Base-by-base conservation (phyloP, 2,797 vertebrate species). In the Hephaestus fuliginosus region DNA sequence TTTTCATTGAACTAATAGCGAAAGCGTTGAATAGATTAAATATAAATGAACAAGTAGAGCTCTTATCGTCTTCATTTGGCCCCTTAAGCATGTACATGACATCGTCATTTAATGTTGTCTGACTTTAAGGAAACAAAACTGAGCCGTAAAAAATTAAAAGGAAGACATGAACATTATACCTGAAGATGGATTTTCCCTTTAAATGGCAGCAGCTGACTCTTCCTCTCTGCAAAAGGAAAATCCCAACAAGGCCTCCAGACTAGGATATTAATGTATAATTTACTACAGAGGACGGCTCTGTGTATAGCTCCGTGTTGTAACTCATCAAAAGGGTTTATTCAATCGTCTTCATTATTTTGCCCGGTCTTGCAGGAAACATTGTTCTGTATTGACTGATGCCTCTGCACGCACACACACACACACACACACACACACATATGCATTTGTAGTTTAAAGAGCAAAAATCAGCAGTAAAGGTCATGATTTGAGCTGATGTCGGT, bases 121-220 rank as follows among this genome's bases (percentile, higher is more conserved):
- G 12, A 1, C 17, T 28, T 43, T 12, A 20, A 9, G 10, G 10
- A 3, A 11, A 22, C 30, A 36, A 56, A 69, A n/a, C 53, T 36
- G 7, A 28, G 22, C 36, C 18, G 36, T 33, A 4, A 3, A 8
- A 1, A 44, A 14, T 77, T 8, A 44, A 1, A 30, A 25, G 10
- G 62, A n/a, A 11, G 9, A 49, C 55, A 63, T 63, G 72, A 30
- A 62, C 53, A 22, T 56, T 17, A 20, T 61, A 41, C 69, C 60
- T 69, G 39, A 58, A 63, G 43, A n/a, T 15, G 9, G 7, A 66
- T 44, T 14, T 73, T n/a, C 20, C 18, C 30, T 52, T 67, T 58
- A 68, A 52, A 25, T 41, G 49, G 72, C 58, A 69, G 67, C 80
- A 74, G 63, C 55, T 72, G 74, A 71, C 49, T 63, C 7, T 44